phyloP scores from a whole-genome alignment of 2,797 vertebrate species.

The Gallirallus australis region DNA sequence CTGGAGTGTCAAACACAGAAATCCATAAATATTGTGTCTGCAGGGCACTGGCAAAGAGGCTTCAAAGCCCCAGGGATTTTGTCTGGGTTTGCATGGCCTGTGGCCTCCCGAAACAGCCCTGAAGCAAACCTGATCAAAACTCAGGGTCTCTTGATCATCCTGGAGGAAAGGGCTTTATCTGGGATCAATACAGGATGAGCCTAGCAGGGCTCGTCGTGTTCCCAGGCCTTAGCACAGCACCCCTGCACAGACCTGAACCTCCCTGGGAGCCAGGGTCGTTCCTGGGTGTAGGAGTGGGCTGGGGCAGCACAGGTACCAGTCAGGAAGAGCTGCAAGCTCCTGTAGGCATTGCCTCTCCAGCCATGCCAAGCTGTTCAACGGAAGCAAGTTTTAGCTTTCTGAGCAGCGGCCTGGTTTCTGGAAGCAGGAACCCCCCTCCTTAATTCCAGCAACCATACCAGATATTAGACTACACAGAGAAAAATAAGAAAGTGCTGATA shows the following conservation, averaged over 20 bases:
- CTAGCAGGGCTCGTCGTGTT: background rate
- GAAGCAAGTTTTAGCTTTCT: background rate
- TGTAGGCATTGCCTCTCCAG: background rate
- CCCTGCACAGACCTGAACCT: background rate
- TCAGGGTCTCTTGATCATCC: background rate
- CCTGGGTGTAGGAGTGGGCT: rapidly evolving
- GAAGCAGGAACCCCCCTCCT: background rate
- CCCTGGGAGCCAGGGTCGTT: rapidly evolving
- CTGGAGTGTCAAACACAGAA: background rate
- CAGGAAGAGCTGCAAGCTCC: background rate
- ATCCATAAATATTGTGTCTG: background rate
- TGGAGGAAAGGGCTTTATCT: background rate
- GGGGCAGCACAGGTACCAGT: rapidly evolving
- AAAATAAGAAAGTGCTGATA: background rate
- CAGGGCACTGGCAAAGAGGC: background rate
- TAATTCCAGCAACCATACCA: background rate
- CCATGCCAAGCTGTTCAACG: background rate
- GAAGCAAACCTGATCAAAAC: background rate
- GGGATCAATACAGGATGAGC: background rate
- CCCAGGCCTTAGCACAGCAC: background rate
- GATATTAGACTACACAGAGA: background rate
- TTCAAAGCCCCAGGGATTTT: background rate
- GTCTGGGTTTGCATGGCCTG: background rate
- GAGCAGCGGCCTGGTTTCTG: background rate
- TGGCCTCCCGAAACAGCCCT: background rate